A percentile compares a stretch with the other conserved stretches of the same genome.
These are phyloP conservation scores for Protonibea diacanthus DNA, from an alignment of 2,797 vertebrate species.

Conservation along the genomic window DNA sequence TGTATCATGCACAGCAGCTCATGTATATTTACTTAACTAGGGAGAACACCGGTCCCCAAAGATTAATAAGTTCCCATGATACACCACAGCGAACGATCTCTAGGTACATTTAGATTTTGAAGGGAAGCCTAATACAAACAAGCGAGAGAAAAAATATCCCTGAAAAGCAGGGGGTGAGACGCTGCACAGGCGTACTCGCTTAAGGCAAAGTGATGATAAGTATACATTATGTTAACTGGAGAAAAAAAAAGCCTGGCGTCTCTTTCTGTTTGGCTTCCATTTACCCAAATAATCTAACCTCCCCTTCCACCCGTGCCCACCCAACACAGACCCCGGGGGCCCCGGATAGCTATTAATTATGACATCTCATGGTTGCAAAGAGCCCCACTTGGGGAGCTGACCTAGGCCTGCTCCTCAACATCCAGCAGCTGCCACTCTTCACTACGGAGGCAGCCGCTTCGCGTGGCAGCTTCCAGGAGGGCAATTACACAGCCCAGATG, in stretches of 20 bases:
- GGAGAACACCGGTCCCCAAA: conserved; percentile 74
- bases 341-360: conserved; percentile 84
- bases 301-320: conserved; percentile 20
- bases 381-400: conserved; percentile 76
- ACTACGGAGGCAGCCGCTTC: conserved; percentile 68
- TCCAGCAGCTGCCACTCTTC: conserved; percentile 84
- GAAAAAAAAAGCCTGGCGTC: conserved; percentile 58
- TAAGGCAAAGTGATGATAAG: conserved; percentile 69
- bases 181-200: conserved; percentile 53
- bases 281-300: conserved; percentile 64
- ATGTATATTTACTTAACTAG: conserved; percentile 84
- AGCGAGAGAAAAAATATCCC: conserved; percentile 55
- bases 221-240: conserved; percentile 75
- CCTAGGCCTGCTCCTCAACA: conserved; percentile 74
- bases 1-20: conserved; percentile 70
- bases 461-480: conserved; percentile 78
- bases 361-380: conserved; percentile 79
- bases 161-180: conserved; percentile 51
- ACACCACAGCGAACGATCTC: conserved; percentile 70
- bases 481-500: conserved; percentile 80
- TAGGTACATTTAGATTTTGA: conserved; percentile 57
- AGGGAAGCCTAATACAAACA: conserved; percentile 73
- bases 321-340: conserved; percentile 51
- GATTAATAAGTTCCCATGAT: conserved; percentile 79
- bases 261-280: conserved; percentile 70